Evolutionary conservation across 2,797 vertebrate species (phyloP), one percentile per base, ranked within the genome.

Genomic region (Scleropages formosus): DNA sequence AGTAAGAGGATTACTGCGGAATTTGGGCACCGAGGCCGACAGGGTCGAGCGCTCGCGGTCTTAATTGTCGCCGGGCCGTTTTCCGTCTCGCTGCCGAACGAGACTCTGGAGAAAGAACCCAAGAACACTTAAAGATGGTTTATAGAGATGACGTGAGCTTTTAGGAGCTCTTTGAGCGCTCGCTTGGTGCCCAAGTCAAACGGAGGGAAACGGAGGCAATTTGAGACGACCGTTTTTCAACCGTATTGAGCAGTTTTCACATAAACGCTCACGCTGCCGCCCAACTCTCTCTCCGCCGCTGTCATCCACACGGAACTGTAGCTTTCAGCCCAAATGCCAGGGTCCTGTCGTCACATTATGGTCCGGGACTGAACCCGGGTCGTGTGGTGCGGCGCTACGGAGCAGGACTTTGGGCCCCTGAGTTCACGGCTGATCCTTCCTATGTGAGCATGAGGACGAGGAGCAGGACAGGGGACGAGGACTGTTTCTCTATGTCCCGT

Each of bases 1-100:
- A 85, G 82, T 92, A 91, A 93, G 91, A 92, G 91, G 92, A 93
- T 93, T 92, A 93, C 31, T 77, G 64, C 78, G 78, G 72, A 82
- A 66, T 87, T 85, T 82, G 81, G 78, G 73, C 81, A 31, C 51
- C 63, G 73, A n/a, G 53, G 53, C 74, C 89, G 84, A 89, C 86
- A 85, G 83, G 83, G 77, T 86, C 87, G 81, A 82, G 78, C 72
- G 75, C 81, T 88, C 88, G 81, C 75, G 56, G 67, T 81, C 89
- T 82, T 91, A 91, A 89, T 91, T 90, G 88, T 80, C 76, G 78
- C 86, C 78, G 79, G 77, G 89, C 78, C 69, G 62, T 86, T 81
- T 84, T 84, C 73, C 49, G 22, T n/a, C 12, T 39, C 16, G 2
- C 8, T 49, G 18, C 51, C 8, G 47, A 0, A 58, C 0, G 16